Evolutionary conservation across 2,113 vertebrate genomes (phyloP), one percentile per base, ranked within the genome.

Genomic region (Equus przewalskii): DNA sequence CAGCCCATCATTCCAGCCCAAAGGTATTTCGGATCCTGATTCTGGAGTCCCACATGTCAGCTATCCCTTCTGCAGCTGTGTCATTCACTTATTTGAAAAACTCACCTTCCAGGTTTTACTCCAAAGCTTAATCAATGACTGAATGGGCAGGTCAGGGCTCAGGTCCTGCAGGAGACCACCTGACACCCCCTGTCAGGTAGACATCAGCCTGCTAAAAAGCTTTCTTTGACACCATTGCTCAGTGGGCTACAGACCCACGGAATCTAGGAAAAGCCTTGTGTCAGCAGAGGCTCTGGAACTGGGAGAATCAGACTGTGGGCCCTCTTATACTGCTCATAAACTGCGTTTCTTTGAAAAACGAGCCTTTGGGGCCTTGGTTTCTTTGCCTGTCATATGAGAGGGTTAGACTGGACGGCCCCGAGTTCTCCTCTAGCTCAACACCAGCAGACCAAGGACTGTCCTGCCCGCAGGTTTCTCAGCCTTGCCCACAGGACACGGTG

Each of bases 21-120:
- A 89, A 94, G 54, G 41, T 22, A 75, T 65, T 67, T 62, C 0
- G 0, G 89, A 51, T 94, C 54, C 80, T 30, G n/a, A 62, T 78
- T 46, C 81, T 15, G 54, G 46, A 81, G 62, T 12, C 85, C 51
- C 54, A 13, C 56, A 3, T 13, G 26, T 67, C 7, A 33, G n/a
- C 60, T 24, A 14, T 46, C 41, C 36, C 62, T 96, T 89, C 64
- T 80, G 80, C 36, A 14, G 62, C 46, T 14, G 46, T 46, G 28
- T 28, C 56, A 28, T 56, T 56, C 36, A 44, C 24, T 19, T 73
- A 79, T 67, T 90, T 95, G 36, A 90, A 94, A 72, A 91, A 85
- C 24, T 76, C 0, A 6, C 67, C 81, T 94, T 83, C 70, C 58
- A 67, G 72, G 65, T 51, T 89, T 79, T 51, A 33, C 62, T 58